A percentile compares a stretch with the other conserved stretches of the same genome.
These are phyloP conservation scores for Rhopalosiphum maidis DNA, from an alignment of 1,140 invertebrate genomes.

Conservation along the genomic window DNA sequence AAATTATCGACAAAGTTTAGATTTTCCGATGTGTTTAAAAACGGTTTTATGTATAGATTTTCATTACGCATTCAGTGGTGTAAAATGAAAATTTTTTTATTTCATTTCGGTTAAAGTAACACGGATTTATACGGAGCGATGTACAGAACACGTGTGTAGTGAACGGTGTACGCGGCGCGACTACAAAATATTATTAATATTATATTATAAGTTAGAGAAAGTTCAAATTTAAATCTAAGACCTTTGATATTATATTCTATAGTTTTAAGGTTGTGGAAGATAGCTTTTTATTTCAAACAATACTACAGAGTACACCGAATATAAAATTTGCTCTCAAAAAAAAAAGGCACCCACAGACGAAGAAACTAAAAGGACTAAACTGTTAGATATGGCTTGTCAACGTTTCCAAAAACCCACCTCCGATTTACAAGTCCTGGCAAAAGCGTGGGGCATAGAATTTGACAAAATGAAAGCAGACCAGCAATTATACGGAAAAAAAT, in stretches of 20 bases:
- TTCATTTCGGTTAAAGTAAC: too few species aligned
- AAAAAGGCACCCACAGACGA: background rate
- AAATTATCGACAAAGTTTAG: background rate
- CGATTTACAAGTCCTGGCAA: background rate
- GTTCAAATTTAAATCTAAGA: too few species aligned
- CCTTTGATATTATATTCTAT: too few species aligned
- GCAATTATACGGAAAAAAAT: conserved; percentile 26
- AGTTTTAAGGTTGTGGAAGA: too few species aligned
- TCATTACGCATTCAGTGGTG: background rate
- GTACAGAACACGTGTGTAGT: too few species aligned
- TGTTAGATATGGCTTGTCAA: background rate
- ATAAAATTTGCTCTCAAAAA: background rate
- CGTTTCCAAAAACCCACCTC: background rate
- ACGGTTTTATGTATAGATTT: background rate
- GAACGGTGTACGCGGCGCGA: too few species aligned
- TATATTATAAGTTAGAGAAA: too few species aligned
- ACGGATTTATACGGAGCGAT: too few species aligned
- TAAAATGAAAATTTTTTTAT: background rate
- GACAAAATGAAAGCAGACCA: background rate
- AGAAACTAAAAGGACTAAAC: conserved; percentile 10
- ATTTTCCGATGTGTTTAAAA: background rate
- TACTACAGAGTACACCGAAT: background rate
- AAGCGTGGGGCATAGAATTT: background rate
- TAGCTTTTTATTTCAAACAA: too few species aligned
- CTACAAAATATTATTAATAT: too few species aligned